phyloP scores from a whole-genome alignment of 2,797 vertebrate species.

The Tenualosa thibaudeaui region DNA sequence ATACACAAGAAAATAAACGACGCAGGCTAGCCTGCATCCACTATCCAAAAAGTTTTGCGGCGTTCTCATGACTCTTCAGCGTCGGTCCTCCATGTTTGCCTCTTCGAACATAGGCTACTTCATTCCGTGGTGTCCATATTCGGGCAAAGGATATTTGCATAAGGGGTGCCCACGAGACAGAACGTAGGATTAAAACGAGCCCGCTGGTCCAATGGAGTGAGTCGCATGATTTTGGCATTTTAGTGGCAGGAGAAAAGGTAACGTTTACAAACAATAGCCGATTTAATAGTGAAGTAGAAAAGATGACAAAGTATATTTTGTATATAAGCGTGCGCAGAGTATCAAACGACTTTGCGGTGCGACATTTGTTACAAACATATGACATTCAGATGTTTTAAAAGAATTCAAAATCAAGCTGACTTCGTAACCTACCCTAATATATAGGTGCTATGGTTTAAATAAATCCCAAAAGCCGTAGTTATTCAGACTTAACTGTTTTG shows the following conservation, averaged over 20 bases:
- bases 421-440: too few species aligned
- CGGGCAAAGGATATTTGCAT: constrained; percentile 75
- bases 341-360: not conserved
- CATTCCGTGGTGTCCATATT: constrained; percentile 82
- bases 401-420: too few species aligned
- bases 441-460: too few species aligned
- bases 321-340: not conserved
- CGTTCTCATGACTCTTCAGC: constrained; percentile 66
- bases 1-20: constrained; percentile 47
- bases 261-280: not conserved
- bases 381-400: not conserved
- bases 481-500: too few species aligned
- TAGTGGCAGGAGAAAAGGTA: constrained; percentile 28
- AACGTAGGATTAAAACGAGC: constrained; percentile 54
- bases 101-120: constrained; percentile 74
- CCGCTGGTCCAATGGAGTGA: constrained; percentile 62
- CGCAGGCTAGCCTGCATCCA: constrained; percentile 65
- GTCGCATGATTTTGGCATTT: constrained; percentile 39
- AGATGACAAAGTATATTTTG: not conserved
- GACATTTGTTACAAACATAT: not conserved
- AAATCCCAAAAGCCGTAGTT: too few species aligned
- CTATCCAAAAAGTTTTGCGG: constrained; percentile 58
- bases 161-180: constrained; percentile 52
- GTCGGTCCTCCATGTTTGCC: constrained; percentile 83
- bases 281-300: not conserved